Conservation (phyloP, 2,888 invertebrate species). For the Pinctada fucata region DNA sequence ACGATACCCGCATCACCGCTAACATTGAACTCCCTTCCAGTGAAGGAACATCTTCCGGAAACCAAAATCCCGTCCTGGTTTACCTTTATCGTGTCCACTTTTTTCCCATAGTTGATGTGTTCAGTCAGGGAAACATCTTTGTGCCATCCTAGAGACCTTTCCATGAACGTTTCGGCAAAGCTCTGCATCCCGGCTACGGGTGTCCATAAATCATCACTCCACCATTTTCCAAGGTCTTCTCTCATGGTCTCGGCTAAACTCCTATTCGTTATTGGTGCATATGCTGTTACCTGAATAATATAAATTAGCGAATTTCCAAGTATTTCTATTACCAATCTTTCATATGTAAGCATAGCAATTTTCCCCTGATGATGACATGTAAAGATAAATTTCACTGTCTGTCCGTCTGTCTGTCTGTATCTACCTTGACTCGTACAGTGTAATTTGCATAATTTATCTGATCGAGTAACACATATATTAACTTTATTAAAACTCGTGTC, state of each 20-base stretch:
- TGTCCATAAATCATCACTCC: constrained; percentile 34
- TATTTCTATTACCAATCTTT: not conserved
- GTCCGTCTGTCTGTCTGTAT: too few relatives aligned
- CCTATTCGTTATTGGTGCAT: constrained; percentile 12
- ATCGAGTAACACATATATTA: too few relatives aligned
- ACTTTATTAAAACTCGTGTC: too few relatives aligned
- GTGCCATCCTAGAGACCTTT: constrained; percentile 32
- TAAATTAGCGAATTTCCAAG: too few relatives aligned
- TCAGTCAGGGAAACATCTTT: constrained; percentile 24
- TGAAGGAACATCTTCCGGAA: constrained; percentile 21
- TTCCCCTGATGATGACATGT: too few relatives aligned
- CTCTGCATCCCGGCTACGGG: constrained; percentile 33
- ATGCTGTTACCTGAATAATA: constrained; percentile 16
- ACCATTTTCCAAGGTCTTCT: constrained; percentile 38
- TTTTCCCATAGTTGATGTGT: constrained; percentile 29
- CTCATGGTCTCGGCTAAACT: constrained; percentile 37
- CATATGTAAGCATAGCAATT: not conserved
- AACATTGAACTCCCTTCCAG: constrained; percentile 14
- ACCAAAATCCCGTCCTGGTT: constrained; percentile 21
- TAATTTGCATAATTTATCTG: too few relatives aligned
- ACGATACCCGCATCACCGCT: constrained; percentile 44
- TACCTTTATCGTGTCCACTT: constrained; percentile 22
- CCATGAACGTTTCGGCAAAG: constrained; percentile 11
- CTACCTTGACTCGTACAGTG: too few relatives aligned
- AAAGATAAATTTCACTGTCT: too few relatives aligned